Evolutionary conservation across 2,797 vertebrate genomes (phyloP), one percentile per base, ranked within the genome.

Genomic region (Myripristis murdjan): DNA sequence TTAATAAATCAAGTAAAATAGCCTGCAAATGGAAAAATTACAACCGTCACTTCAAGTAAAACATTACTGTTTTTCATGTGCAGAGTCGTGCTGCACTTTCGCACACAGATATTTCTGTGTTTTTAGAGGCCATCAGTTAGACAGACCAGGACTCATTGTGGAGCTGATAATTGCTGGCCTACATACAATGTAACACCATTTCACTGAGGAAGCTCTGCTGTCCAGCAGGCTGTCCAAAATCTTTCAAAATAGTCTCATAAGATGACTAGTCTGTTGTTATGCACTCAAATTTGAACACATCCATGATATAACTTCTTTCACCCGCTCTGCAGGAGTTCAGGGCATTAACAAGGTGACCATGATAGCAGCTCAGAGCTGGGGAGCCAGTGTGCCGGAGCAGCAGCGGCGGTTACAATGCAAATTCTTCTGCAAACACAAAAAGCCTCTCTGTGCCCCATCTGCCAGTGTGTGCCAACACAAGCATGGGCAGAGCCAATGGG

Each of bases 361-460:
- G 78, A 74, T 20, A 56, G 67, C 24, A 71, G 82, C 57, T 67
- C 70, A 65, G 82, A 53, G 78, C 63, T 82, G 44, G 73, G 59
- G 55, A 39, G 69, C 67, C 67, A 74, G 70, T 54, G 80, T 54
- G 58, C 57, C 65, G 6, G 5, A 76, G 83, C 71, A 72, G 72
- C 83, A 77, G 53, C 26, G 74, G 65, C n/a, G 48, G 78, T 75
- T 87, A 90, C 85, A 88, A 94, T 91, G 89, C 86, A 90, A 91
- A 93, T 92, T 84, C 77, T 77, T 79, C 75, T 79, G 75, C 82
- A 80, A 87, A 83, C 74, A 83, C 78, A 82, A 88, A 84, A 80
- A 81, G 73, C 72, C 67, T 82, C 85, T 88, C 75, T 90, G 82
- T 85, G 47, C 70, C 66, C 69, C 73, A 79, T 84, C 79, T 86